Evolutionary conservation across 92 coral and sea anemone genomes (phyloP), one percentile per base, ranked within the genome.

Genomic region (Paramuricea clavata): DNA sequence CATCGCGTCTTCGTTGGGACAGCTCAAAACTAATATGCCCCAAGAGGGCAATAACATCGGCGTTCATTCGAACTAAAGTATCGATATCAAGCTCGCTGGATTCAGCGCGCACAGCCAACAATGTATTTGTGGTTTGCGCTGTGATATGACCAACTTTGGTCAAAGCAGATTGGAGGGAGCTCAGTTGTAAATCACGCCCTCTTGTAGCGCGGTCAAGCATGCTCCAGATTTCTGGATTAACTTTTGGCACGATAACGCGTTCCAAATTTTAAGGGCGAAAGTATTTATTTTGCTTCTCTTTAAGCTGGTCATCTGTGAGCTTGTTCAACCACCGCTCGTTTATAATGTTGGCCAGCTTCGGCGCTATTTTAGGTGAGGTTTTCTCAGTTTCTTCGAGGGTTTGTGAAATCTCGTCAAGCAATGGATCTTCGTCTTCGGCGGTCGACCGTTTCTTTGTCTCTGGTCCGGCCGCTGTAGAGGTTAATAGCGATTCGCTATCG

Each of bases 371-470:
- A 4, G 44, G 44, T 39, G 68, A 78, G 13, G 88, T 87, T 34
- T 65, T 74, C 77, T 87, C 88, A 17, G 81, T 69, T 74, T 87
- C 86, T 7, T 90, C 83, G 35, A 87, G 80, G 19, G 85, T 56
- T 49, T 87, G 91, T 35, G 39, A 69, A 44, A 90, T 90, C 47
- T 90, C 90, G 41, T 81, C 90, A 8, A 90, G 90, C 49, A 86
- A 76, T 6, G 68, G 56, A 67, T 90, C 86, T 23, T 56, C 74
- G 54, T 47, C 85, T 44, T 67, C 89, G 56, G 33, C 26, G 21
- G 6, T 62, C 39, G 28, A 6, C 50, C 33, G n/a, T 49, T 56
- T 19, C 30, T 44, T 34, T 26, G n/a, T n/a, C n/a, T n/a, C n/a
- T n/a, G n/a, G n/a, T n/a, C n/a, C n/a, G n/a, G n/a, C n/a, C n/a